Conservation (phyloP, 2,797 vertebrate species). For the Rhyacichthys aspro region DNA sequence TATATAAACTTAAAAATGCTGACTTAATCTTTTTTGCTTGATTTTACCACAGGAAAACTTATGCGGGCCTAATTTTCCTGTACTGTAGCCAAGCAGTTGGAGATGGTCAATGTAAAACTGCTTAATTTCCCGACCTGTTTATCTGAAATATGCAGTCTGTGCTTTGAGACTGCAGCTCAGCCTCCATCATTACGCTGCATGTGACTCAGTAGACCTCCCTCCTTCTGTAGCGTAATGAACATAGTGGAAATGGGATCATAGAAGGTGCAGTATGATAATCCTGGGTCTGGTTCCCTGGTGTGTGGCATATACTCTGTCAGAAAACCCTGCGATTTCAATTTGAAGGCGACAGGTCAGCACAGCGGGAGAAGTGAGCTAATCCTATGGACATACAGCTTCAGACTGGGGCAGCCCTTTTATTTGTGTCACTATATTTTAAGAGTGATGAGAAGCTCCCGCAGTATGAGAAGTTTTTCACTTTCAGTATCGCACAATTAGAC, state of each 20-base stretch:
- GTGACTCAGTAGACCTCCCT: conserved; percentile 18
- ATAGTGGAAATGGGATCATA: conserved; percentile 2
- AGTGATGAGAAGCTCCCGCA: no score
- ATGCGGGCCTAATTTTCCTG: no score
- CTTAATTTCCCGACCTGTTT: no score
- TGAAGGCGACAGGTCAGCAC: conserved; percentile 45
- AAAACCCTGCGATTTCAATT: conserved; percentile 33
- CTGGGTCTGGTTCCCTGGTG: conserved; percentile 18
- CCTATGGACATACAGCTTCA: conserved; percentile 33
- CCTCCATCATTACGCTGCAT: not conserved
- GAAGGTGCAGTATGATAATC: conserved; percentile 39
- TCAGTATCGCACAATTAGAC: no score
- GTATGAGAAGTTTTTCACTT: no score
- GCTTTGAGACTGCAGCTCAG: not conserved
- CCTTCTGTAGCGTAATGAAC: conserved; percentile 13
- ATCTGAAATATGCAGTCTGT: not conserved
- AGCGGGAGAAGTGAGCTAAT: conserved; percentile 54
- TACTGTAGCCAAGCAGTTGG: no score
- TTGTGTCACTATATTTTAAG: conserved; percentile 1
- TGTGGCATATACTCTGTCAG: conserved; percentile 32
- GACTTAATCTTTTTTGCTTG: no score
- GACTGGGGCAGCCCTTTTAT: conserved; percentile 18
- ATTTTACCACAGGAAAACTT: no score
- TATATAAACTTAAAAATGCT: no score
- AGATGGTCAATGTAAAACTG: no score